phyloP scores from a whole-genome alignment of 2,113 vertebrate genomes.

The Lycaon pictus region DNA sequence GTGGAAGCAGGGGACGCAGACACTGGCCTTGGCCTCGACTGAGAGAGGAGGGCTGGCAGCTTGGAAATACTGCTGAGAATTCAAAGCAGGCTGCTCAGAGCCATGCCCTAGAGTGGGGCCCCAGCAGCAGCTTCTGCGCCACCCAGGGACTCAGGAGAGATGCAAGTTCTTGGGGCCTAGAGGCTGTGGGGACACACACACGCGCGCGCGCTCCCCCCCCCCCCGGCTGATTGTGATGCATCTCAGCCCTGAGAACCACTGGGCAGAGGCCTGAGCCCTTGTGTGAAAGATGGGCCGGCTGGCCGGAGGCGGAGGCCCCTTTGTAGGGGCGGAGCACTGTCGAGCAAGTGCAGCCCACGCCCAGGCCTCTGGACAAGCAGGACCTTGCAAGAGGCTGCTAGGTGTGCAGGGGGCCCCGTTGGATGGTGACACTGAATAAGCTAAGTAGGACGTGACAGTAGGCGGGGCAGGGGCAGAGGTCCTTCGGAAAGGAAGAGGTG shows the following conservation, averaged over 20 bases:
- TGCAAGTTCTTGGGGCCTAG: too few relatives aligned
- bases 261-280: not conserved
- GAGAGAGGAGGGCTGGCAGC: too few relatives aligned
- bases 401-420: not conserved
- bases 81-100: not conserved
- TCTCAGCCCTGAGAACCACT: not conserved
- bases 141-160: not conserved
- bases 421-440: not conserved
- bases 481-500: not conserved
- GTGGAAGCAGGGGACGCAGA: not conserved
- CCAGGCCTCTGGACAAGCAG: not conserved
- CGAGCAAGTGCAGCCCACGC: not conserved
- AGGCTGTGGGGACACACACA: too few relatives aligned
- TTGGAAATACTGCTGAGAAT: not conserved
- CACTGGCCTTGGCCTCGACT: not conserved
- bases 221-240: not conserved
- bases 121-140: not conserved
- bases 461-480: not conserved
- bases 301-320: not conserved
- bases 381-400: too few relatives aligned
- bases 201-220: fast-evolving
- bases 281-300: not conserved
- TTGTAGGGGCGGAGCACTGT: not conserved
- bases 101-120: not conserved
- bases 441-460: not conserved